phyloP scores from a whole-genome alignment of 2,113 vertebrate genomes.

The Urocitellus parryii region DNA sequence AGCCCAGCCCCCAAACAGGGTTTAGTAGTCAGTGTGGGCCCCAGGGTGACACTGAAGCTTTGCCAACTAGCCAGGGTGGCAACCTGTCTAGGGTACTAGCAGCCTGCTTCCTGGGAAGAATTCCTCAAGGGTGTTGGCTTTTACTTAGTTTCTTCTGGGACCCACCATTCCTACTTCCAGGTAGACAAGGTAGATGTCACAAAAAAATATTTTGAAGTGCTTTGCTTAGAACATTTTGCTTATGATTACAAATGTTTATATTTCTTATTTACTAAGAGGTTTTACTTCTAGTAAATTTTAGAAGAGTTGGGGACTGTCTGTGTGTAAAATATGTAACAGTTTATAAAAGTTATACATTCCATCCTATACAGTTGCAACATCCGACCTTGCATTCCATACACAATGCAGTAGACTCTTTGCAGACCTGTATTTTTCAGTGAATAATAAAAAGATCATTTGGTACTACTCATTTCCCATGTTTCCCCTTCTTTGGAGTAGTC shows the following conservation, averaged over 20 bases:
- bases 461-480: neutral
- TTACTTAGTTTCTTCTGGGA: neutral
- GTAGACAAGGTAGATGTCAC: neutral
- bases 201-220: neutral
- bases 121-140: neutral
- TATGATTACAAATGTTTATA: slow-evolving; percentile 17
- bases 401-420: slow-evolving; percentile 17
- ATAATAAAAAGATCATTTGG: slow-evolving; percentile 74
- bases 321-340: slow-evolving; percentile 8
- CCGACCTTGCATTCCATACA: neutral
- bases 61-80: neutral
- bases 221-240: slow-evolving; percentile 50
- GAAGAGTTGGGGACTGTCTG: neutral
- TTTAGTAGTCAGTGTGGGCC: neutral
- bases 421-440: slow-evolving; percentile 57
- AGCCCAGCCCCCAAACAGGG: no score
- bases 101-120: neutral
- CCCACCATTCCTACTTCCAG: neutral
- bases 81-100: neutral
- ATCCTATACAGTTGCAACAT: neutral
- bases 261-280: slow-evolving; percentile 31
- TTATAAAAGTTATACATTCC: slow-evolving; percentile 25
- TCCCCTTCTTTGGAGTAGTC: slow-evolving; percentile 47
- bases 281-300: slow-evolving; percentile 36
- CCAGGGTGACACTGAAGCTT: neutral